These are phyloP conservation scores for Denticeps clupeoides DNA, from an alignment of 2,797 vertebrate species.

Conservation along the genomic window DNA sequence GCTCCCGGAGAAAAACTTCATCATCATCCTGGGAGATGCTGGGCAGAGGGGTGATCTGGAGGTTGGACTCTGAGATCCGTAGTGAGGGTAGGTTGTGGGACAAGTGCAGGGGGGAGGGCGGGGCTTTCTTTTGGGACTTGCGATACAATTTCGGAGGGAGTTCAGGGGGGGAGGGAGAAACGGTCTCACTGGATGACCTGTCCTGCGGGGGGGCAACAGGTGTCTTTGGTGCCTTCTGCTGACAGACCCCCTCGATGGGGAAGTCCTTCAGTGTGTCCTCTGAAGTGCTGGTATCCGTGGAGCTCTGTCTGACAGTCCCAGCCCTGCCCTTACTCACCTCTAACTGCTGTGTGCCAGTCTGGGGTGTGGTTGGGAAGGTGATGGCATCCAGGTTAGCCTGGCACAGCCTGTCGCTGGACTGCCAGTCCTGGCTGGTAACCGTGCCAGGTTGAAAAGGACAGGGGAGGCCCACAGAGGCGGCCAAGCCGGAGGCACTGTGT, in stretches of 20 bases:
- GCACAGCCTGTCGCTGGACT: slow-evolving; percentile 34
- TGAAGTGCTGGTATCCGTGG: slow-evolving; percentile 24
- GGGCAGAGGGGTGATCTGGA: slow-evolving; percentile 30
- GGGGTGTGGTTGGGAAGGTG: slow-evolving; percentile 31
- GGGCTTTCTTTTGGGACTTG: neutral
- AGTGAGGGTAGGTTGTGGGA: slow-evolving; percentile 47
- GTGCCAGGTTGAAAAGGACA: slow-evolving; percentile 45
- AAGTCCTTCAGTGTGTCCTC: slow-evolving; percentile 40
- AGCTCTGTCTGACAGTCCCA: slow-evolving; percentile 23
- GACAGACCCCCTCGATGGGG: slow-evolving; percentile 22
- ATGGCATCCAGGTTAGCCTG: slow-evolving; percentile 46
- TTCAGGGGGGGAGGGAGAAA: neutral
- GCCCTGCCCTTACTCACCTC: neutral
- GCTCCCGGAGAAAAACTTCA: slow-evolving; percentile 61
- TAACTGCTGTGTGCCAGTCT: slow-evolving; percentile 2
- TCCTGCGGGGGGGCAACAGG: slow-evolving; percentile 3
- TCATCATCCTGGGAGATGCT: slow-evolving; percentile 51
- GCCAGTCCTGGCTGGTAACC: too few species aligned
- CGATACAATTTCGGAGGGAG: neutral
- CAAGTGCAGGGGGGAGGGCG: slow-evolving; percentile 36
- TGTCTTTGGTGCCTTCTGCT: slow-evolving; percentile 15
- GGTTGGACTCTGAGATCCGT: slow-evolving; percentile 67
- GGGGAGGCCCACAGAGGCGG: slow-evolving; percentile 61
- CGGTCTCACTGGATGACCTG: slow-evolving; percentile 2
- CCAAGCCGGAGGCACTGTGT: slow-evolving; percentile 46